Percentiles rank a stretch among this genome's conserved stretches.
phyloP scores from a whole-genome alignment of 2,113 vertebrate genomes.

The Danionella cerebrum region DNA sequence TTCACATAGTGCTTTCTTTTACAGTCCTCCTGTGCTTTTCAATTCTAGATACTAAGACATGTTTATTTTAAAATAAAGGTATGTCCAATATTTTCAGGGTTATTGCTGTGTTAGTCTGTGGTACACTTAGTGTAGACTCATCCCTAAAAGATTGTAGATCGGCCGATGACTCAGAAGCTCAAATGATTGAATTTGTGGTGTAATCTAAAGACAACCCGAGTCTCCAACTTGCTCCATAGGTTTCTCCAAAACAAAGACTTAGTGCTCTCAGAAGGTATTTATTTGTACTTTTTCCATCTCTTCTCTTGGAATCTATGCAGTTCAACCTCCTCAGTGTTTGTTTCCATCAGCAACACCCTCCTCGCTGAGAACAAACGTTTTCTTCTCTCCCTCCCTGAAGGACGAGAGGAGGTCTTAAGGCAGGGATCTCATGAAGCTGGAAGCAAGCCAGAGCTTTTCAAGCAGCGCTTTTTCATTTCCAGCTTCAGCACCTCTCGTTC shows the following conservation, averaged over 20 bases:
- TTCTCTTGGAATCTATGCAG: neutral
- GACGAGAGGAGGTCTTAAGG: constrained; percentile 38
- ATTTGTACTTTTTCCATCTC: neutral
- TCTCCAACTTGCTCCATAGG: neutral
- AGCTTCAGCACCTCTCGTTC: constrained; percentile 41
- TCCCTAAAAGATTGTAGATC: too few relatives aligned
- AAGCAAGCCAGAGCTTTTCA: constrained; percentile 52
- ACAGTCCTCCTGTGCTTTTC: too few relatives aligned
- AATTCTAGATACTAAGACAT: too few relatives aligned
- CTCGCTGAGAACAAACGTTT: constrained; percentile 31
- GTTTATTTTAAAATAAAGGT: too few relatives aligned
- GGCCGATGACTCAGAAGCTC: too few relatives aligned
- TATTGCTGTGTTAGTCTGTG: too few relatives aligned
- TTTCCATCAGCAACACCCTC: constrained; percentile 16
- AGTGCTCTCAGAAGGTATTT: neutral
- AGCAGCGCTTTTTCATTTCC: constrained; percentile 60
- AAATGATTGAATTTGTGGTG: neutral
- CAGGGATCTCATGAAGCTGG: constrained; percentile 37
- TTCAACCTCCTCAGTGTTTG: neutral
- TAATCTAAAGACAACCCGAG: neutral
- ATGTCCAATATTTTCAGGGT: too few relatives aligned
- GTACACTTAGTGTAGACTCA: neutral
- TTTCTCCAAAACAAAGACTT: neutral
- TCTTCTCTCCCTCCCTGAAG: constrained; percentile 30
- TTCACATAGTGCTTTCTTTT: too few relatives aligned